phyloP scores from a whole-genome alignment of 2,888 invertebrate genomes.

The Anagyrus pseudococci region DNA sequence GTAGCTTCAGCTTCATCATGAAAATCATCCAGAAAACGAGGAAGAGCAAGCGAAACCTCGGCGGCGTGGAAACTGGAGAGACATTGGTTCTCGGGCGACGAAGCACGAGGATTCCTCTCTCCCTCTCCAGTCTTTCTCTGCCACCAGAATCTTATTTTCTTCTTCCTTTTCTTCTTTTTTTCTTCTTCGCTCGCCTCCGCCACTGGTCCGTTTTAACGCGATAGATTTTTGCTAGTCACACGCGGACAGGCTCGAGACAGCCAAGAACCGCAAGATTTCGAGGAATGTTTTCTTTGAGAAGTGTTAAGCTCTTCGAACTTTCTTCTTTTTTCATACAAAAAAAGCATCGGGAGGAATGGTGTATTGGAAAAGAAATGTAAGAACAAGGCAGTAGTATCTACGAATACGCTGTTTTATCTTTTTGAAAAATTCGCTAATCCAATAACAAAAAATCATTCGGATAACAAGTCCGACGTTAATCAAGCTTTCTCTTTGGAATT shows the following conservation, averaged over 20 bases:
- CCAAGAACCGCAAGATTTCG: conserved; percentile 40
- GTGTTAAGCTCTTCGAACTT: too few relatives aligned
- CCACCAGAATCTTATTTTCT: conserved; percentile 42
- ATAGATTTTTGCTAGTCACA: conserved; percentile 8
- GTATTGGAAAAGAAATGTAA: too few relatives aligned
- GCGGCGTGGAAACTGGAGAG: conserved; percentile 36
- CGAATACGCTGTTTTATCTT: too few relatives aligned
- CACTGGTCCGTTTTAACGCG: conserved; percentile 11
- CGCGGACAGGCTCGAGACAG: too few relatives aligned
- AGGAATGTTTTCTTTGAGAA: conserved; percentile 54
- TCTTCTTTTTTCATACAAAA: background rate
- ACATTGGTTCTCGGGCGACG: conserved; percentile 41
- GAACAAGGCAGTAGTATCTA: too few relatives aligned
- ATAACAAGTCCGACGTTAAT: too few relatives aligned
- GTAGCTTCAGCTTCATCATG: too few relatives aligned
- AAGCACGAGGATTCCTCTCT: conserved; percentile 42
- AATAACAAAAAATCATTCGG: too few relatives aligned
- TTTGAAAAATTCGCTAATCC: too few relatives aligned
- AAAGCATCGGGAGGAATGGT: too few relatives aligned
- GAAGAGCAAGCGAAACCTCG: conserved; percentile 3
- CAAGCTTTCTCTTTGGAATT: too few relatives aligned
- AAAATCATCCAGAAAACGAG: background rate
- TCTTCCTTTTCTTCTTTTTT: conserved; percentile 13
- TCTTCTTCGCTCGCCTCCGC: background rate
- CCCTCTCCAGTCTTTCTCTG: background rate